Percentiles rank a stretch among this genome's conserved stretches.
Conservation (phyloP, 2,113 vertebrate species). For the Corydoras sp. region DNA sequence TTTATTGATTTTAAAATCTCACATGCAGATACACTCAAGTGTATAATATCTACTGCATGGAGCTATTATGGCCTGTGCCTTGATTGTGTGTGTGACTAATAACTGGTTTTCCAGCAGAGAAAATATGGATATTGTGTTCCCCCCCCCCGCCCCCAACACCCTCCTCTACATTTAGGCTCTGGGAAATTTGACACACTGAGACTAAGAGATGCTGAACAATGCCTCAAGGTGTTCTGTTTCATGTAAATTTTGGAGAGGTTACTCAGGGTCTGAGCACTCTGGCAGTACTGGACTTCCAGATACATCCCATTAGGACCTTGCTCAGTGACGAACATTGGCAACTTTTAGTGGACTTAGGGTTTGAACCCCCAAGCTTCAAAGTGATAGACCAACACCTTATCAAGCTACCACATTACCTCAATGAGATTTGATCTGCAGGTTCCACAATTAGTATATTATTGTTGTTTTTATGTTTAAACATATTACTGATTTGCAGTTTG, state of each 20-base stretch:
- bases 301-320: too few relatives aligned
- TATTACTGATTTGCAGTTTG: too few relatives aligned
- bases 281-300: too few relatives aligned
- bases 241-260: slow-evolving; percentile 4
- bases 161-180: background rate
- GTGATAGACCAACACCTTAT: too few relatives aligned
- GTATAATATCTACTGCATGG: background rate
- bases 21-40: slow-evolving; percentile 12
- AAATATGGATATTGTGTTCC: background rate
- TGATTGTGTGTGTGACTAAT: slow-evolving; percentile 15
- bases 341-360: too few relatives aligned
- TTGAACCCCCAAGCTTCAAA: too few relatives aligned
- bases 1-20: background rate
- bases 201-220: too few relatives aligned
- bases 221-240: background rate
- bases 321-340: too few relatives aligned
- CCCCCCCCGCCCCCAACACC: background rate
- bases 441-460: too few relatives aligned
- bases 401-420: too few relatives aligned
- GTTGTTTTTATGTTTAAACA: too few relatives aligned
- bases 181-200: background rate
- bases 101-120: slow-evolving; percentile 7
- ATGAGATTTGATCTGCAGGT: too few relatives aligned
- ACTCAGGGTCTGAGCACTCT: background rate
- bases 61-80: background rate